These are phyloP conservation scores for Asarcornis scutulata DNA, from an alignment of 2,113 vertebrate species.

Conservation along the genomic window DNA sequence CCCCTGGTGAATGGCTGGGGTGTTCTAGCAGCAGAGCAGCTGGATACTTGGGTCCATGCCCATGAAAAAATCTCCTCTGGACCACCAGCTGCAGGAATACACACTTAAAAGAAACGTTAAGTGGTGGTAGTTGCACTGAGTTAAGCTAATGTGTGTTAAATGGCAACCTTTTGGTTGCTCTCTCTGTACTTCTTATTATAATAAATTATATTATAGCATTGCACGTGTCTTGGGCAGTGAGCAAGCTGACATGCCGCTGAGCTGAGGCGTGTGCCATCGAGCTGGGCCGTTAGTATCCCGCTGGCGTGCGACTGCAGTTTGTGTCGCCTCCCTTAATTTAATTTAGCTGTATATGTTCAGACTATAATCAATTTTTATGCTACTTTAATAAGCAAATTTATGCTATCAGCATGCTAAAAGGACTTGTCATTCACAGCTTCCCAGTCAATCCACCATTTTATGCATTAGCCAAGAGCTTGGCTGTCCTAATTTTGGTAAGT, in stretches of 20 bases:
- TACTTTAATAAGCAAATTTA: constrained; percentile 59
- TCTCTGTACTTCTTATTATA: not conserved
- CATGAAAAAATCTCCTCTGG: not conserved
- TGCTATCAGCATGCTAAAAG: constrained; percentile 46
- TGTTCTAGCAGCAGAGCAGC: not conserved
- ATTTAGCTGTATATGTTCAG: constrained; percentile 57
- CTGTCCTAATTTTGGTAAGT: not conserved
- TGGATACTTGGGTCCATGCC: not conserved
- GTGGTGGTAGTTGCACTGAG: not conserved
- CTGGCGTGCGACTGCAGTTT: not conserved
- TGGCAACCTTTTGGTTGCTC: not conserved
- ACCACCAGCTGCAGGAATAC: not conserved
- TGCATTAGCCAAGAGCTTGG: constrained; percentile 1
- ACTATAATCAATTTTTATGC: constrained; percentile 66
- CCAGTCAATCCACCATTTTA: constrained; percentile 20
- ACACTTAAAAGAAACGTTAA: not conserved
- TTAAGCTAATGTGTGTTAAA: not conserved
- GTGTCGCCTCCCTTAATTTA: constrained; percentile 52
- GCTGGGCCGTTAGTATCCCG: not conserved
- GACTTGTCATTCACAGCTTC: constrained; percentile 41
- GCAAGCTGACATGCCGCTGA: not conserved
- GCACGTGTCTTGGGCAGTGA: not conserved
- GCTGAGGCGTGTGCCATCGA: accelerated
- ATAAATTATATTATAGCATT: no score
- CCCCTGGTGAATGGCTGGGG: not conserved